These are phyloP conservation scores for Thamnophis sirtalis DNA, from an alignment of 2,113 vertebrate species.

Conservation along the genomic window DNA sequence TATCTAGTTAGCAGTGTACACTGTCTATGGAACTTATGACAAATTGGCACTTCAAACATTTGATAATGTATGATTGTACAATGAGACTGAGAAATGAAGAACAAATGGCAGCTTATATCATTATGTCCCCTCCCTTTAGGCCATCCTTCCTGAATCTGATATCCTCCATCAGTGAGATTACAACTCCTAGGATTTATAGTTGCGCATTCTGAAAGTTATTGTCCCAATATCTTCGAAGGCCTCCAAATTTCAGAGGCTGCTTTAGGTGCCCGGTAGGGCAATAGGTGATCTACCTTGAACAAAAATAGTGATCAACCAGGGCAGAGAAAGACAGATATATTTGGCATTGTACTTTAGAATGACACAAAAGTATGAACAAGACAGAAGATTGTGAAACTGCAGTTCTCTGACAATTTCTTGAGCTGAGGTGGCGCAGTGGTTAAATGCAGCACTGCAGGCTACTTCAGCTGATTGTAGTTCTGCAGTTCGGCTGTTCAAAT, in stretches of 20 bases:
- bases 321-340: background rate
- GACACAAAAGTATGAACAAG: background rate
- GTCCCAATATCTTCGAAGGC: background rate
- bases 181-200: background rate
- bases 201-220: background rate
- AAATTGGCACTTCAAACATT: background rate
- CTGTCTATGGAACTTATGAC: background rate
- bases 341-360: background rate
- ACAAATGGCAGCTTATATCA: background rate
- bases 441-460: too few relatives aligned
- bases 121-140: background rate
- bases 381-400: background rate
- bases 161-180: background rate
- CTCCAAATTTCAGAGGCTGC: background rate
- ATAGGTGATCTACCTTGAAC: background rate
- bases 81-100: background rate
- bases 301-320: background rate
- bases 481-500: too few relatives aligned
- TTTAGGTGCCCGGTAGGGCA: background rate
- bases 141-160: background rate
- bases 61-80: background rate
- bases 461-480: too few relatives aligned
- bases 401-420: background rate
- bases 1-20: background rate
- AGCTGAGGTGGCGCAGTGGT: too few relatives aligned